Evolutionary conservation across 2,113 vertebrate genomes (phyloP), one percentile per base, ranked within the genome.

Genomic region (Podocnemis expansa): DNA sequence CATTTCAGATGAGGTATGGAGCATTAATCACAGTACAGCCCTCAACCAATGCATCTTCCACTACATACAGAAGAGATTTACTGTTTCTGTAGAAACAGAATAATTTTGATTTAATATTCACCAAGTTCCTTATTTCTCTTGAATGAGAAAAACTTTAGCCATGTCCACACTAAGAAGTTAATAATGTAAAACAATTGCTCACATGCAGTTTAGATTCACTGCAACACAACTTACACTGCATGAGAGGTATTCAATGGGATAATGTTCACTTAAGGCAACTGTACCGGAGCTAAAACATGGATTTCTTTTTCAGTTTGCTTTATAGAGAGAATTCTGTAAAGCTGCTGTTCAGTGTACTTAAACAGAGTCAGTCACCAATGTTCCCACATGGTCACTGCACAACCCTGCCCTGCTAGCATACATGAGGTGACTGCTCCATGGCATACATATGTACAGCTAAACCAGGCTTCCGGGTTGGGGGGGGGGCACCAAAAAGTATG

Each of bases 281-380:
- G 80, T 24, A 87, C 11, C 85, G 34, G 45, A 87, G 38, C 45
- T 25, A 8, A 75, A 76, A 93, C 55, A 93, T 41, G n/a, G 67
- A 38, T 73, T 73, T 10, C 22, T 10, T 73, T n/a, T 92, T 81
- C 10, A 0, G 92, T 6, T 60, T 78, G 47, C 10, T 73, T 31
- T 10, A 2, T 47, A 91, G 91, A 16, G 91, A 16, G 43, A 95
- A 83, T n/a, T 83, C 63, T n/a, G 5, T 19, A 31, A 1, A 38
- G 38, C 25, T 38, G 70, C 12, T 86, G 58, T 45, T 25, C 1
- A 1, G 81, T 3, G 19, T 2, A 2, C 25, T 58, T 85, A 13
- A 0, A 0, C 13, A 0, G 9, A 89, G 4, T n/a, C 54, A 73
- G 21, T 49, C 22, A n/a, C 34, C n/a, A 34, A n/a, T 38, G n/a